Evolutionary conservation across 2,113 vertebrate genomes (phyloP), one percentile per base, ranked within the genome.

Genomic region (Rhipidura dahli): DNA sequence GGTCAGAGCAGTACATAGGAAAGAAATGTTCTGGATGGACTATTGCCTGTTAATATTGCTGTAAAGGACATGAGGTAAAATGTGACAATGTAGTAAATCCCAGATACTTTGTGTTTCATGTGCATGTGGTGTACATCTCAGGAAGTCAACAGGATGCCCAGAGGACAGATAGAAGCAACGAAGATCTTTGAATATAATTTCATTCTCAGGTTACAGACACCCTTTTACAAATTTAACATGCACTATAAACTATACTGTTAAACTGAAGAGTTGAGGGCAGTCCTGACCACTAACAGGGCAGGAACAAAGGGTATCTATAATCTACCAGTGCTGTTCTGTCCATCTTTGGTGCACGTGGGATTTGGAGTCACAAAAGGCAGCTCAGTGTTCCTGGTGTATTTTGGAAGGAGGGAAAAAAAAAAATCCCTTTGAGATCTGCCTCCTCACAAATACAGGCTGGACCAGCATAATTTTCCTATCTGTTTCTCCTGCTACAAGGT

Each of bases 61-160:
- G 14, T 39, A 33, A 73, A 82, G 66, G n/a, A 51, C 0, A 0
- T 23, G 7, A 64, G 12, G 37, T 30, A 22, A 66, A 26, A 15
- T 42, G 39, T 87, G 68, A 37, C 33, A 33, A 66, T 9, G 47
- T 31, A 13, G 24, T 35, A 47, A 89, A 71, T 4, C 23, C 47
- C 39, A 42, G 15, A 15, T 35, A 35, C 3, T 45, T 87, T 57
- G 42, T 50, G 19, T 61, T 92, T 59, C 39, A 9, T 2, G 31
- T 72, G 18, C 13, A 27, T 0, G 11, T 21, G 54, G 45, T 31
- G 2, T 63, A 44, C 63, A 68, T n/a, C 56, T 70, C 31, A 2
- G 19, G 26, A 76, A 64, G 19, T 47, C 56, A 26, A 7, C 0
- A 6, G 30, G 40, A 44, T 80, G 20, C 37, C 39, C 64, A 77